Evolutionary conservation across 2,797 vertebrate species (phyloP), one percentile per base, ranked within the genome.

Genomic region (Halcyon badia): DNA sequence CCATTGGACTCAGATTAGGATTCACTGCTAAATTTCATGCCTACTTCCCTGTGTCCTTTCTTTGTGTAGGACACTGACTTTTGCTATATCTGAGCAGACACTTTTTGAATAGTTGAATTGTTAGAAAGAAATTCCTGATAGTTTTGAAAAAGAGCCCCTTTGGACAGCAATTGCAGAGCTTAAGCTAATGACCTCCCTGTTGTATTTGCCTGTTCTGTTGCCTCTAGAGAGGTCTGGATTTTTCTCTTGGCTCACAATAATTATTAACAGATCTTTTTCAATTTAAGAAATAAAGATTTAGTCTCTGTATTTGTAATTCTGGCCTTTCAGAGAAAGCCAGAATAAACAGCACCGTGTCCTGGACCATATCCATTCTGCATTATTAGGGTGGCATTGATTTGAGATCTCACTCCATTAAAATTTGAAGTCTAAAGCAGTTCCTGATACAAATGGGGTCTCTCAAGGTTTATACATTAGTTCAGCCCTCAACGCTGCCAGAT

Each of bases 401-500:
- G 95, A 92, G 88, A 93, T 95, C 91, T 97, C 89, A 71, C 92
- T 92, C 93, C 87, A 92, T 95, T 95, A 94, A 95, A 94, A 90
- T 88, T 65, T 91, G 80, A 97, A 90, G 84, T 92, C 87, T 87
- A 72, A 95, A 95, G 89, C 93, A 75, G 87, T 91, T 94, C 87
- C 84, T 92, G 79, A 82, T 79, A 89, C 51, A 94, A 96, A 94
- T 84, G 76, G 68, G 86, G 86, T 95, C 96, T 97, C 95, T 83
- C 52, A 91, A 92, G 94, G 56, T 87, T 94, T 90, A 82, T 88
- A 24, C 84, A 86, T 97, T 93, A 90, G 75, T 95, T 96, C 95
- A 92, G 76, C 82, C 85, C 81, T 96, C 85, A 83, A 44, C 6
- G 1, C 58, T 96, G 96, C 96, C 97, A 97, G 95, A 97, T 97